Conservation (phyloP, 2,113 vertebrate genomes). For the Oncorhynchus kisutch region DNA sequence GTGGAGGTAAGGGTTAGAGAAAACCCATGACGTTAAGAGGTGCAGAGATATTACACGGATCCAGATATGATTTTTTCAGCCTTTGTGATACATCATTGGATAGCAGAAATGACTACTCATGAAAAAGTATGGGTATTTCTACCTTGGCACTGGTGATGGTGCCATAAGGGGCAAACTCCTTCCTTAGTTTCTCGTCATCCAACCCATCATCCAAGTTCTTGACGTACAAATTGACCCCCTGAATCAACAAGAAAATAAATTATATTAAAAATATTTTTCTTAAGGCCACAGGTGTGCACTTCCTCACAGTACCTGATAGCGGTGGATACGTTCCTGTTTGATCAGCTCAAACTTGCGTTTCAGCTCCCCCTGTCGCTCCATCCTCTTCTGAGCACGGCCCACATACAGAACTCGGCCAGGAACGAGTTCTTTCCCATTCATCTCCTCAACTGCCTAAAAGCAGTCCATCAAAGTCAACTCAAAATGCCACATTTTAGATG, state of each 20-base stretch:
- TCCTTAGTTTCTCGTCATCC: conserved; percentile 86
- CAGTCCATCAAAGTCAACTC: not conserved
- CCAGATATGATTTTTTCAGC: not conserved
- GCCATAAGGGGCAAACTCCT: conserved; percentile 93
- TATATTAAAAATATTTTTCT: not conserved
- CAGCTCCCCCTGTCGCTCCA: conserved; percentile 90
- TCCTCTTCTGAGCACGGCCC: conserved; percentile 91
- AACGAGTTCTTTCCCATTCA: conserved; percentile 91
- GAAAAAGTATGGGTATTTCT: conserved; percentile 6
- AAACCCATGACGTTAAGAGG: not conserved
- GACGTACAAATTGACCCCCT: conserved; percentile 97
- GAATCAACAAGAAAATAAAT: conserved; percentile 15
- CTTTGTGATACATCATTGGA: not conserved
- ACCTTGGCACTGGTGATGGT: conserved; percentile 98
- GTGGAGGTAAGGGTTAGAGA: not conserved
- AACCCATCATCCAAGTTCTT: conserved; percentile 96
- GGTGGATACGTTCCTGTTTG: conserved; percentile 88
- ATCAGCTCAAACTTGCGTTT: conserved; percentile 92
- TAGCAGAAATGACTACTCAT: not conserved
- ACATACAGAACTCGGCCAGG: conserved; percentile 82
- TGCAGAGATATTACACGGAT: not conserved
- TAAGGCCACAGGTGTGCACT: not conserved
- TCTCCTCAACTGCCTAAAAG: conserved; percentile 85
- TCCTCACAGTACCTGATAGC: conserved; percentile 83
- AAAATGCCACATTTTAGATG: not conserved